These are phyloP conservation scores for Cyrtodaria siliqua DNA, from an alignment of 2,888 invertebrate genomes.

Conservation along the genomic window DNA sequence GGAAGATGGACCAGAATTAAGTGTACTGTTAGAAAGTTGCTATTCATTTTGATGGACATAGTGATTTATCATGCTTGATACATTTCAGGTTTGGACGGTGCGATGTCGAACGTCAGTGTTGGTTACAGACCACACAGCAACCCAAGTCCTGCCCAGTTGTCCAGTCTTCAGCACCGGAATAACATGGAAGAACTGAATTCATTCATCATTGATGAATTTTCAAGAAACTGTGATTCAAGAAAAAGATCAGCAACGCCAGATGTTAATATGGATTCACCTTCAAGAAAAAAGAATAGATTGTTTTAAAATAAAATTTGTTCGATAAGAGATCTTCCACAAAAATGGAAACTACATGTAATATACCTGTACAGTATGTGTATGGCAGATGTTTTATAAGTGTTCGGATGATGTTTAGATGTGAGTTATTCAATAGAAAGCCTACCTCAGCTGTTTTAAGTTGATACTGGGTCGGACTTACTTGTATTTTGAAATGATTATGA, in stretches of 20 bases:
- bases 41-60: no score
- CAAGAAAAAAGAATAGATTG: constrained; percentile 90
- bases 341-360: background rate
- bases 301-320: constrained; percentile 27
- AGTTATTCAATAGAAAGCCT: no score
- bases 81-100: constrained; percentile 84
- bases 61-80: no score
- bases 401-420: no score
- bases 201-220: constrained; percentile 90
- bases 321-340: background rate
- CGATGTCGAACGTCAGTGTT: constrained; percentile 85
- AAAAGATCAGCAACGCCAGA: constrained; percentile 86
- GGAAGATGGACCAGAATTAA: no score
- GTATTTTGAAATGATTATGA: no score
- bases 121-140: constrained; percentile 80
- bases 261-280: constrained; percentile 92
- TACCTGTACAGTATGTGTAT: no score
- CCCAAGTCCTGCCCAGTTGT: constrained; percentile 57
- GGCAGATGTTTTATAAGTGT: no score
- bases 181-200: constrained; percentile 89
- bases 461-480: no score
- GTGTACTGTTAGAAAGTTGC: no score
- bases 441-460: no score
- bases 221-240: constrained; percentile 89
- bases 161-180: constrained; percentile 67